Evolutionary conservation across 2,113 vertebrate genomes (phyloP).

Genomic region (Rhegmatorhina hoffmannsi): DNA sequence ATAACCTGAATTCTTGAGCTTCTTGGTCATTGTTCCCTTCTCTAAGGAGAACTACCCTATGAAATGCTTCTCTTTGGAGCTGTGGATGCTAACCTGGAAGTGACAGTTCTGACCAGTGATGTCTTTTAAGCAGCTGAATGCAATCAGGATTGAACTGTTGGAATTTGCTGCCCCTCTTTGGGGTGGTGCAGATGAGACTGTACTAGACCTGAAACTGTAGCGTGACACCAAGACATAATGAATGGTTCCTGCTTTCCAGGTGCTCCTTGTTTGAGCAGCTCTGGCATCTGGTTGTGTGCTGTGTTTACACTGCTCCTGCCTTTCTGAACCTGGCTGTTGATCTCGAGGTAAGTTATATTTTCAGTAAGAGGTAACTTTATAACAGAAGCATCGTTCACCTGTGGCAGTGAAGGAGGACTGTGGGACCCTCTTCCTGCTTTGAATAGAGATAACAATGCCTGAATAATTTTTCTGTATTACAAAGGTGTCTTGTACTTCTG

Average conservation of each 20-base stretch:
- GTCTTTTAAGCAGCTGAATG: background rate
- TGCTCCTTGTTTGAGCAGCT: background rate
- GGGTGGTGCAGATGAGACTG: background rate
- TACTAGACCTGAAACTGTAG: background rate
- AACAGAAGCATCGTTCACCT: background rate
- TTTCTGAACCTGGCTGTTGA: background rate
- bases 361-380: background rate
- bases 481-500: background rate
- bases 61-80: background rate
- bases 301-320: background rate
- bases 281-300: constrained; percentile 2
- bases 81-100: background rate
- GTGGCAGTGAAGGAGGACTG: background rate
- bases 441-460: background rate
- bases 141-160: background rate
- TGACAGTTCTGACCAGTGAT: background rate
- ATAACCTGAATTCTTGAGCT: background rate
- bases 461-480: background rate
- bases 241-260: constrained; percentile 34
- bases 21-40: background rate
- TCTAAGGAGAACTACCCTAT: background rate
- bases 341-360: constrained; percentile 9
- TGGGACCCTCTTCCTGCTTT: background rate
- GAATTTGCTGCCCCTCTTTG: background rate
- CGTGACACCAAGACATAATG: background rate